These are phyloP conservation scores for Allygus modestus DNA, from an alignment of 2,888 invertebrate genomes.

Conservation along the genomic window DNA sequence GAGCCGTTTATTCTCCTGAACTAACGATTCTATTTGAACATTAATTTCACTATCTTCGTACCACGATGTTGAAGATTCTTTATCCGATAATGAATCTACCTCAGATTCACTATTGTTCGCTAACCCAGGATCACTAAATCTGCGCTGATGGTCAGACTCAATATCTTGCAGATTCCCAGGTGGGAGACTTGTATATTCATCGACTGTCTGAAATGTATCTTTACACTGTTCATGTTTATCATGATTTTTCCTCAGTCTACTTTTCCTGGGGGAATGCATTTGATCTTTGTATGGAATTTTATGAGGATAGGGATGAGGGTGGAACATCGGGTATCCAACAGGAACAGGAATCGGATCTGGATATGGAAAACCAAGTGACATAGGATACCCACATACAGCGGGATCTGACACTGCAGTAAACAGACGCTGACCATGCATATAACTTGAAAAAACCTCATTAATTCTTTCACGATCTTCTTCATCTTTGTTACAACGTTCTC, in stretches of 20 bases:
- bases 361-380: slow-evolving; percentile 58
- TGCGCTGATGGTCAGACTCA: slow-evolving; percentile 63
- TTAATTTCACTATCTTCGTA: slow-evolving; percentile 39
- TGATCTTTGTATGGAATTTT: slow-evolving; percentile 38
- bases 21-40: slow-evolving; percentile 35
- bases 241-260: background rate
- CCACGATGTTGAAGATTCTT: slow-evolving; percentile 43
- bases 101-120: slow-evolving; percentile 56
- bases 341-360: slow-evolving; percentile 54
- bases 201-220: slow-evolving; percentile 39
- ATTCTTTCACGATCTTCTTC: slow-evolving; percentile 19
- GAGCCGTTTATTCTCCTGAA: slow-evolving; percentile 61
- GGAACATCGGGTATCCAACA: slow-evolving; percentile 56
- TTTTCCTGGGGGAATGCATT: background rate
- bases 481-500: slow-evolving; percentile 38
- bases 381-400: slow-evolving; percentile 74
- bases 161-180: slow-evolving; percentile 61
- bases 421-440: slow-evolving; percentile 74
- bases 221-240: slow-evolving; percentile 6
- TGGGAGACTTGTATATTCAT: slow-evolving; percentile 63
- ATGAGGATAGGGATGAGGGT: slow-evolving; percentile 39
- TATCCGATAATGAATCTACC: slow-evolving; percentile 37
- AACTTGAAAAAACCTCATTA: slow-evolving; percentile 44
- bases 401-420: slow-evolving; percentile 76
- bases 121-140: slow-evolving; percentile 64